A percentile compares a stretch with the other conserved stretches of the same genome.
phyloP scores from a whole-genome alignment of 2,113 vertebrate genomes.

The Pagrus major region DNA sequence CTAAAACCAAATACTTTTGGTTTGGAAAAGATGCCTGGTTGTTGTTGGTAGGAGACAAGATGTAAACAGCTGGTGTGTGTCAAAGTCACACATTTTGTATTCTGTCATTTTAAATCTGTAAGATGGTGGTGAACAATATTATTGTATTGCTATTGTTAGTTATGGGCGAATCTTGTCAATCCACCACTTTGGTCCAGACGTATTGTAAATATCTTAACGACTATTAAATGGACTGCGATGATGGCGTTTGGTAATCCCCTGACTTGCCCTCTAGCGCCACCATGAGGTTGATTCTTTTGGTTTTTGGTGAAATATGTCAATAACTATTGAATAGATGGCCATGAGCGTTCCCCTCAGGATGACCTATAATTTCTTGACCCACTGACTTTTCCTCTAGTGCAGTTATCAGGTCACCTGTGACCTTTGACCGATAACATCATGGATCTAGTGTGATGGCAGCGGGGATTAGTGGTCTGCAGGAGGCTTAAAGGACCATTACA shows the following conservation, averaged over 20 bases:
- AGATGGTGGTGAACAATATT: background rate
- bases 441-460: conserved; percentile 17
- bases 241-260: no score
- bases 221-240: background rate
- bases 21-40: background rate
- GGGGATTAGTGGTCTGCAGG: conserved; percentile 36
- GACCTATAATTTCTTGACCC: background rate
- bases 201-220: background rate
- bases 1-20: background rate
- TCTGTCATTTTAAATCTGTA: background rate
- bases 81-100: background rate
- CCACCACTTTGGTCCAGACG: background rate
- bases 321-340: background rate
- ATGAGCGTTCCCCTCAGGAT: background rate
- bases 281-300: background rate
- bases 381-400: background rate
- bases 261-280: background rate
- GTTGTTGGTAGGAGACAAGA: background rate
- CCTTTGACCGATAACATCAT: conserved; percentile 16
- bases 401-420: background rate
- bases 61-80: background rate
- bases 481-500: conserved; percentile 61
- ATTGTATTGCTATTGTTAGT: no score
- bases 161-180: no score
- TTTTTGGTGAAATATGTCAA: background rate